Conservation (phyloP, 2,113 vertebrate species). For the Neotragus pygmaeus region DNA sequence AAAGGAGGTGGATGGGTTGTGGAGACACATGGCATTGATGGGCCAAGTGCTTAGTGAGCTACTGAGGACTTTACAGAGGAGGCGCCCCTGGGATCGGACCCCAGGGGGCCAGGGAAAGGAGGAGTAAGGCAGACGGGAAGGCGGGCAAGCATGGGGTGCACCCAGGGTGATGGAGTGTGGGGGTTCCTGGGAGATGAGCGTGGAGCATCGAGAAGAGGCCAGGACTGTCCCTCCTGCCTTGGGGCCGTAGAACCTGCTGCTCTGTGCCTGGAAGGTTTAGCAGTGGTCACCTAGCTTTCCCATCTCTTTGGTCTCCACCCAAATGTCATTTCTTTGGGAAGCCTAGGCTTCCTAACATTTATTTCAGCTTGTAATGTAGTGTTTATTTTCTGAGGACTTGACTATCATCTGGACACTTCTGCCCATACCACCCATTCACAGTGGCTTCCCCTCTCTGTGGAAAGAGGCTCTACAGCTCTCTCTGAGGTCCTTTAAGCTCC, state of each 20-base stretch:
- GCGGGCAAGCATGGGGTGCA: accelerated
- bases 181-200: accelerated
- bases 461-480: background rate
- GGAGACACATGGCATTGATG: background rate
- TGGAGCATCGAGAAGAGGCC: background rate
- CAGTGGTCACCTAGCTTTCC: background rate
- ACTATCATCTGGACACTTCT: background rate
- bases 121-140: background rate
- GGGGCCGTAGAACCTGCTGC: accelerated
- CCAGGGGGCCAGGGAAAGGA: background rate
- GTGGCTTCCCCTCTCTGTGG: no score
- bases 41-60: background rate
- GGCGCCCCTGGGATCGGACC: accelerated
- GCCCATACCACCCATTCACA: accelerated
- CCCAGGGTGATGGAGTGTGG: background rate
- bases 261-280: background rate
- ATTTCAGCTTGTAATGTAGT: background rate
- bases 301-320: background rate
- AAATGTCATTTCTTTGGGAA: background rate
- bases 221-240: background rate
- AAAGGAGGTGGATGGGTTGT: background rate
- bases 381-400: background rate
- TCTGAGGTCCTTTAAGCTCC: background rate
- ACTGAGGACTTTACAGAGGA: background rate
- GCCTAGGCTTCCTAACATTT: background rate